A percentile compares a stretch with the other conserved stretches of the same genome.
These are phyloP conservation scores for Morpho helenor DNA, from an alignment of 2,888 invertebrate species.

Conservation along the genomic window DNA sequence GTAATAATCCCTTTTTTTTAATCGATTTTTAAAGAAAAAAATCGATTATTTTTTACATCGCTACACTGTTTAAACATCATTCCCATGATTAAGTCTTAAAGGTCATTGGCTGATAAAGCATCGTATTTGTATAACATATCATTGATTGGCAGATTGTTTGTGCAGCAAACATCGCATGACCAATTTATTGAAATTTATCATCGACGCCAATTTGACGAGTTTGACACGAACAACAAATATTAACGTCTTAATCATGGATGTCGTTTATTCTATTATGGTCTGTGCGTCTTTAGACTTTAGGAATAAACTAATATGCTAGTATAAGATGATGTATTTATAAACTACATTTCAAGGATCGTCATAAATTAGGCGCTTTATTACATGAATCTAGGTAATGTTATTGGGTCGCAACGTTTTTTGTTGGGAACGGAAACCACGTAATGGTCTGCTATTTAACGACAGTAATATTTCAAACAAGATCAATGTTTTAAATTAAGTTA, in stretches of 20 bases:
- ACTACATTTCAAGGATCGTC: slow-evolving; percentile 13
- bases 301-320: neutral
- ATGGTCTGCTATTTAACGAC: neutral
- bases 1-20: no score
- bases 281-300: neutral
- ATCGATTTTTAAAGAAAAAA: no score
- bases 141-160: slow-evolving; percentile 22
- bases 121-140: slow-evolving; percentile 16
- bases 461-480: no score
- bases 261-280: neutral
- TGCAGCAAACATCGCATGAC: slow-evolving; percentile 2
- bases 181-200: slow-evolving; percentile 15
- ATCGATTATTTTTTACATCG: no score
- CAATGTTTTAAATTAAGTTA: no score
- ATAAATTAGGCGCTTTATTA: slow-evolving; percentile 16
- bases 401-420: slow-evolving; percentile 13
- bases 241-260: slow-evolving; percentile 6
- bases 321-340: no score
- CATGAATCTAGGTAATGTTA: slow-evolving; percentile 12
- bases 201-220: slow-evolving; percentile 14
- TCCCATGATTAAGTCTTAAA: neutral
- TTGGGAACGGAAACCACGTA: slow-evolving; percentile 13
- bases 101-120: slow-evolving; percentile 14
- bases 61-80: no score
- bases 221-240: neutral